Percentiles rank a stretch among this genome's conserved stretches.
phyloP scores from a whole-genome alignment of 1,140 invertebrate genomes.

The Trichogramma pretiosum region DNA sequence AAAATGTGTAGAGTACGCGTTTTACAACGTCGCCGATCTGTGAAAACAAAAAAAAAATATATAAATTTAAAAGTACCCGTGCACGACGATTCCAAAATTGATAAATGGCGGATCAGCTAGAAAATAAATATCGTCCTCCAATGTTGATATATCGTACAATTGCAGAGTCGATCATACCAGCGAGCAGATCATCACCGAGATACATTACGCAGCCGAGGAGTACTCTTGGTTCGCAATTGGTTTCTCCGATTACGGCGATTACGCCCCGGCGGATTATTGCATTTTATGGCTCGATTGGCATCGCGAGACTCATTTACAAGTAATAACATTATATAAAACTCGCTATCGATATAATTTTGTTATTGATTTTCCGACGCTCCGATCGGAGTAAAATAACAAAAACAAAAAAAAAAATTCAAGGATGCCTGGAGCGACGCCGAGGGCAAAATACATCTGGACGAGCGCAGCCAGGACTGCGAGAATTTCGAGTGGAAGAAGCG shows the following conservation, averaged over 20 bases:
- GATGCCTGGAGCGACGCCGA: constrained; percentile 65
- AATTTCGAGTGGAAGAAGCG: constrained; percentile 53
- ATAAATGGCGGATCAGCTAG: too few species aligned
- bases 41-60: too few species aligned
- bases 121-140: too few species aligned
- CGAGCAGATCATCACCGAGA: constrained; percentile 41
- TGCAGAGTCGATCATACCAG: constrained; percentile 42
- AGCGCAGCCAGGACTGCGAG: constrained; percentile 74
- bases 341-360: not conserved
- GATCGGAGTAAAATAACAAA: too few species aligned
- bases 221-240: constrained; percentile 75
- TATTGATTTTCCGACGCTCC: too few species aligned
- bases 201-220: constrained; percentile 43
- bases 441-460: constrained; percentile 60
- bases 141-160: too few species aligned
- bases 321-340: constrained; percentile 36
- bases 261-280: constrained; percentile 74
- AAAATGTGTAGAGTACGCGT: too few species aligned
- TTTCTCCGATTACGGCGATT: constrained; percentile 81
- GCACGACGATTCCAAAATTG: too few species aligned
- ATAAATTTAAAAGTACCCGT: too few species aligned
- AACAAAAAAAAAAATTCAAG: constrained; percentile 40
- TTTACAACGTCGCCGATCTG: too few species aligned
- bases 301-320: constrained; percentile 57
- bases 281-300: constrained; percentile 68